phyloP scores from a whole-genome alignment of 2,888 invertebrate genomes.

The Hypsopygia costalis region DNA sequence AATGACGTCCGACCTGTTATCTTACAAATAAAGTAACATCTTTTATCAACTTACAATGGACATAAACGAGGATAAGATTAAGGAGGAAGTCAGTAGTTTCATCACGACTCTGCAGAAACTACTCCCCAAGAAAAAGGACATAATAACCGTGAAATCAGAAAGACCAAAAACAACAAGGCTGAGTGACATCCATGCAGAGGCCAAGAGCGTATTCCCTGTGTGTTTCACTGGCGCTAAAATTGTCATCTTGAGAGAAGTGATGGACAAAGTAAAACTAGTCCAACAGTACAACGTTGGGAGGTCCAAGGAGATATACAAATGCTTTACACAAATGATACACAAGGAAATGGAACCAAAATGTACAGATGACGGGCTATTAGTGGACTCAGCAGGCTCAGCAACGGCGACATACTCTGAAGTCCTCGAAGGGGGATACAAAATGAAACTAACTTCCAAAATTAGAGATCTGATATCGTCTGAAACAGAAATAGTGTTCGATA shows the following conservation, averaged over 20 bases:
- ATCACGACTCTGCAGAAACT: slow-evolving; percentile 55
- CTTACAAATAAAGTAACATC: slow-evolving; percentile 40
- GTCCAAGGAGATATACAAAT: slow-evolving; percentile 54
- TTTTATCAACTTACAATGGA: slow-evolving; percentile 56
- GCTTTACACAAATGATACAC: slow-evolving; percentile 53
- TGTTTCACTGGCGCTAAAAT: slow-evolving; percentile 67
- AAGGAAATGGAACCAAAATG: slow-evolving; percentile 58
- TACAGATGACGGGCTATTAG: slow-evolving; percentile 48
- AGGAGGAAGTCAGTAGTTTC: slow-evolving; percentile 61
- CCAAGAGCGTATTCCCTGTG: slow-evolving; percentile 64
- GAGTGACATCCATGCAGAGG: slow-evolving; percentile 59
- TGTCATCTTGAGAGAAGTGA: slow-evolving; percentile 50
- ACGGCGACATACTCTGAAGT: slow-evolving; percentile 59
- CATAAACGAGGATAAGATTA: slow-evolving; percentile 58
- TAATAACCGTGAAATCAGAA: slow-evolving; percentile 41
- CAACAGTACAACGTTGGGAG: slow-evolving; percentile 68
- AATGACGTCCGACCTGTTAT: slow-evolving; percentile 63
- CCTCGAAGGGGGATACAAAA: slow-evolving; percentile 47
- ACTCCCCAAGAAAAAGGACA: slow-evolving; percentile 62
- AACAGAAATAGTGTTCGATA: slow-evolving; percentile 60
- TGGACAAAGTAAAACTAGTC: slow-evolving; percentile 60
- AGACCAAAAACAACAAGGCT: slow-evolving; percentile 44
- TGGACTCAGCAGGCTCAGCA: slow-evolving; percentile 61
- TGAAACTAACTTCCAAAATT: slow-evolving; percentile 61
- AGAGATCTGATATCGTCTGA: slow-evolving; percentile 65